These are phyloP conservation scores for Apamea epomidion DNA, from an alignment of 2,888 invertebrate genomes.

Conservation along the genomic window DNA sequence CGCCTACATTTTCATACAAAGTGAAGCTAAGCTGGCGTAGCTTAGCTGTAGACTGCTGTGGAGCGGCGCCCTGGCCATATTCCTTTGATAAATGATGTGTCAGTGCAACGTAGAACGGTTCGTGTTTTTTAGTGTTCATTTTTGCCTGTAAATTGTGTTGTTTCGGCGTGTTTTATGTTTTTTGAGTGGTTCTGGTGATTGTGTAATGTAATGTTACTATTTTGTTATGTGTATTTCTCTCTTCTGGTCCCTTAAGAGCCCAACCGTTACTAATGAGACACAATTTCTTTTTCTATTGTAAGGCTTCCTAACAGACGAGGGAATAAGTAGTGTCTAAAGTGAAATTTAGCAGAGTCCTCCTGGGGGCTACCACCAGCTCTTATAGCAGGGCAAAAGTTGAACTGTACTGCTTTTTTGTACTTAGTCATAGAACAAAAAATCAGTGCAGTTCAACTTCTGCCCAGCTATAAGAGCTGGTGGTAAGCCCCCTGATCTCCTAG, in stretches of 20 bases:
- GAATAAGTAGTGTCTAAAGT: neutral
- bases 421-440: too few relatives aligned
- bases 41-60: neutral
- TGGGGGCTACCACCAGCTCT: neutral
- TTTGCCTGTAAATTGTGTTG: conserved; percentile 37
- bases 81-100: conserved; percentile 58
- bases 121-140: conserved; percentile 48
- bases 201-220: conserved; percentile 2
- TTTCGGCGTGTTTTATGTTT: conserved; percentile 23
- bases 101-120: conserved; percentile 36
- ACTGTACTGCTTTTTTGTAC: too few relatives aligned
- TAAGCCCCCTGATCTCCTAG: neutral
- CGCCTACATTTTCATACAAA: neutral
- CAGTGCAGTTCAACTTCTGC: too few relatives aligned
- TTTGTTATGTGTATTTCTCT: neutral
- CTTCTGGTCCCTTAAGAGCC: neutral
- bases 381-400: too few relatives aligned
- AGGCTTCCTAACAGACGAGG: neutral
- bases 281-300: neutral
- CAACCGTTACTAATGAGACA: neutral
- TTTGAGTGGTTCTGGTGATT: neutral
- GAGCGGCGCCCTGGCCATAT: conserved; percentile 16
- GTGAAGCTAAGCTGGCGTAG: neutral
- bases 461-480: too few relatives aligned
- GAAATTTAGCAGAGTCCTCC: neutral